Percentiles rank a stretch among this genome's conserved stretches.
phyloP scores from a whole-genome alignment of 2,113 vertebrate genomes.

The Microcebus jonahi region DNA sequence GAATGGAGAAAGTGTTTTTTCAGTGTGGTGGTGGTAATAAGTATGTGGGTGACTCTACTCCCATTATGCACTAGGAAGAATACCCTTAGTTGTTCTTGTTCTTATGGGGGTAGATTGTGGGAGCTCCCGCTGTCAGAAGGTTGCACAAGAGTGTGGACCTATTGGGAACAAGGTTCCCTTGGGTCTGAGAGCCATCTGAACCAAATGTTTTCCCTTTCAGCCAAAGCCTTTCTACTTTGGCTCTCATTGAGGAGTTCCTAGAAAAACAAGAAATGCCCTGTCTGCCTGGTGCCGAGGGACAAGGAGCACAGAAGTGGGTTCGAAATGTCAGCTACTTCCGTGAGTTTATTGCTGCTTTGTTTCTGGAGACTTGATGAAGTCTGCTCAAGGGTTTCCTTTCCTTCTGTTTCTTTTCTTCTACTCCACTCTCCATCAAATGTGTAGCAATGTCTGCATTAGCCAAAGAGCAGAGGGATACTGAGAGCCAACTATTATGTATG shows the following conservation, averaged over 20 bases:
- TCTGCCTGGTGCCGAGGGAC: conserved; percentile 84
- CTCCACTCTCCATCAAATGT: not conserved
- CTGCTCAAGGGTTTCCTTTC: not conserved
- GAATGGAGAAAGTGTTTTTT: not conserved
- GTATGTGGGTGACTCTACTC: not conserved
- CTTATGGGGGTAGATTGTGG: not conserved
- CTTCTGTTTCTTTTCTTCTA: not conserved
- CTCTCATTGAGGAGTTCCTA: conserved; percentile 98
- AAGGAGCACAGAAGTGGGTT: conserved; percentile 92
- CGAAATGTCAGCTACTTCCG: conserved; percentile 97
- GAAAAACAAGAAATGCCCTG: conserved; percentile 91
- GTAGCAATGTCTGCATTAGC: not conserved
- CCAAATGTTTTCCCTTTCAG: conserved; percentile 83
- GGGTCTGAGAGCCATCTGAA: conserved; percentile 62
- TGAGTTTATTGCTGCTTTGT: conserved; percentile 86
- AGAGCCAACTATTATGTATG: not conserved
- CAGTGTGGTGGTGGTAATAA: not conserved
- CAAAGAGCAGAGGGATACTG: not conserved
- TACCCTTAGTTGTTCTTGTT: not conserved
- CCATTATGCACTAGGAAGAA: not conserved
- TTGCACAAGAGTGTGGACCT: not conserved
- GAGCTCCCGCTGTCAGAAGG: not conserved
- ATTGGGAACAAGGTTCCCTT: not conserved
- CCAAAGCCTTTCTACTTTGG: conserved; percentile 97
- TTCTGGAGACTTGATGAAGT: not conserved